Percentiles rank a stretch among this genome's conserved stretches.
Evolutionary conservation across 2,113 vertebrate genomes (phyloP).

Genomic region (Antigone vipio): DNA sequence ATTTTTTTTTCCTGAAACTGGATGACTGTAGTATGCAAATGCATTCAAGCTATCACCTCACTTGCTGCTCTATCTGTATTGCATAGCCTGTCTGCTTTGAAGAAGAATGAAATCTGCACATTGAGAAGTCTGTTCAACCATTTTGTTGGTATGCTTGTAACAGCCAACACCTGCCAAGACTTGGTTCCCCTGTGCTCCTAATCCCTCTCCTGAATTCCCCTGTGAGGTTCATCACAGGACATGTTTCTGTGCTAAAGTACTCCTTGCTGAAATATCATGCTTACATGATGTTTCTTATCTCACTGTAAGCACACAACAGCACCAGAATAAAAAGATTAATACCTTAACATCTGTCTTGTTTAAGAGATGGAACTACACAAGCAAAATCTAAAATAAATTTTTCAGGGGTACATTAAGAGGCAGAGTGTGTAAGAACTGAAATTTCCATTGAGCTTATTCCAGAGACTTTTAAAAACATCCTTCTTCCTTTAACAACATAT

Average conservation of each 20-base stretch:
- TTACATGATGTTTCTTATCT: not conserved
- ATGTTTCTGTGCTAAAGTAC: not conserved
- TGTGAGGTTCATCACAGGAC: not conserved
- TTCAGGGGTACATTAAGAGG: not conserved
- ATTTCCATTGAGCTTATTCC: not conserved
- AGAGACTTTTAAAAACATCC: slow-evolving; percentile 28
- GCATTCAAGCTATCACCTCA: not conserved
- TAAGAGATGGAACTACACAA: not conserved
- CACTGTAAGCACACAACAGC: not conserved
- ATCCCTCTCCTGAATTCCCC: not conserved
- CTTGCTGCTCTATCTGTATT: not conserved
- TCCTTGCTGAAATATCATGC: not conserved
- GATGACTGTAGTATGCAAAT: not conserved
- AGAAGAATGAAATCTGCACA: not conserved
- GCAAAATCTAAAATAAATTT: not conserved
- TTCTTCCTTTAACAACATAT: not conserved
- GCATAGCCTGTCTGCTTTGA: not conserved
- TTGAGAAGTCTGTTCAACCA: not conserved
- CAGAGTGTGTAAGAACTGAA: not conserved
- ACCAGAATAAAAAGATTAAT: not conserved
- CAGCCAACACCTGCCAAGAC: not conserved
- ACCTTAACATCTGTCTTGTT: not conserved
- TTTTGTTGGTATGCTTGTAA: not conserved
- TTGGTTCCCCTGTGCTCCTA: not conserved
- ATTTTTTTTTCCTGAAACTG: not conserved